phyloP scores from a whole-genome alignment of 2,113 vertebrate species.

The Seriola dumerili region DNA sequence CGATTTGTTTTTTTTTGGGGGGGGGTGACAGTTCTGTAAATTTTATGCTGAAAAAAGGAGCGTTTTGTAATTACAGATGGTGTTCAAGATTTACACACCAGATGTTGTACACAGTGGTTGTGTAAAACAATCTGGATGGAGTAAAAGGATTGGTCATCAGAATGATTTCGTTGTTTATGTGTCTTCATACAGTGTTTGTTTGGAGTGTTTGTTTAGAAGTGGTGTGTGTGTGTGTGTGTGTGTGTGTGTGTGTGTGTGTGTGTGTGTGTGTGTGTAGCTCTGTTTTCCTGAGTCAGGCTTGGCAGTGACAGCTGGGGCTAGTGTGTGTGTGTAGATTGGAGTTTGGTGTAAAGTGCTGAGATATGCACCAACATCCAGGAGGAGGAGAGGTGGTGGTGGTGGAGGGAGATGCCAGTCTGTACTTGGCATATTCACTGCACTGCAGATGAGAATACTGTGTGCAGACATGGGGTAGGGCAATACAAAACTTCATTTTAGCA shows the following conservation, averaged over 20 bases:
- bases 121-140: neutral
- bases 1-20: neutral
- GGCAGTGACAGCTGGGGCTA: constrained; percentile 22
- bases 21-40: neutral
- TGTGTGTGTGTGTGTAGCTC: neutral
- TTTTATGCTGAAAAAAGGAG: neutral
- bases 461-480: too few species aligned
- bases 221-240: neutral
- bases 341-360: constrained; percentile 45
- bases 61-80: neutral
- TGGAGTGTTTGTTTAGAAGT: too few species aligned
- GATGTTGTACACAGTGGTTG: neutral
- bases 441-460: constrained; percentile 40
- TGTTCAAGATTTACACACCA: neutral
- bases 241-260: neutral
- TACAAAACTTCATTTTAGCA: too few species aligned
- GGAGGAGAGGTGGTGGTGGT: neutral
- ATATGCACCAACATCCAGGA: constrained; percentile 27
- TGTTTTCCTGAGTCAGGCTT: constrained; percentile 48
- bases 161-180: neutral
- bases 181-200: too few species aligned
- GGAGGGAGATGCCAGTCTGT: constrained; percentile 30
- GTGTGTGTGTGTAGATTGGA: neutral
- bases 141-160: too few species aligned
- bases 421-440: constrained; percentile 53